Evolutionary conservation across 2,113 vertebrate genomes (phyloP).

Genomic region (Patagioenas fasciata): DNA sequence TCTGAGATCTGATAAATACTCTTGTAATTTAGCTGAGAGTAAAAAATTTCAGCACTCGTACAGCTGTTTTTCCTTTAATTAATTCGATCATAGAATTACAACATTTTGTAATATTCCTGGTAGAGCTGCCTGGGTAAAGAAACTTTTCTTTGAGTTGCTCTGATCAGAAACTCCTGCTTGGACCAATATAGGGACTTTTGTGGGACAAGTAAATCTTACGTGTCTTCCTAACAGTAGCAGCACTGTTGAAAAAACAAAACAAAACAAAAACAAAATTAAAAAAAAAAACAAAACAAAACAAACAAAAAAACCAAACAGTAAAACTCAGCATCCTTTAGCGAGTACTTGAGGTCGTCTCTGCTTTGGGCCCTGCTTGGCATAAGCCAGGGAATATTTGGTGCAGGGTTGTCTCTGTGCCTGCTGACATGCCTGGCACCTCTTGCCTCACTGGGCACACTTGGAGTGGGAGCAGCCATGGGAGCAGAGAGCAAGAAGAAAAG

Average conservation of each 20-base stretch:
- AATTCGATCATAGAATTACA: neutral
- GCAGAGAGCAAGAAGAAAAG: neutral
- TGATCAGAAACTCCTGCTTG: neutral
- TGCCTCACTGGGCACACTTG: accelerated
- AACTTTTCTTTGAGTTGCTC: neutral
- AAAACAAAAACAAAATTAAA: no score
- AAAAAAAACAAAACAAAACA: no score
- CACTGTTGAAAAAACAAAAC: neutral
- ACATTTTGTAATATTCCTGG: neutral
- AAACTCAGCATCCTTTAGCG: accelerated
- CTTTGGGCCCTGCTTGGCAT: neutral
- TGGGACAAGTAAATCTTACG: neutral
- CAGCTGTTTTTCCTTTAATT: neutral
- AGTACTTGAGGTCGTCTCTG: neutral
- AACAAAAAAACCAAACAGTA: neutral
- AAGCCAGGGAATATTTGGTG: neutral
- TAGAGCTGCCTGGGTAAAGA: neutral
- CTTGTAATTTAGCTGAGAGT: neutral
- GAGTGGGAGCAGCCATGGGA: neutral
- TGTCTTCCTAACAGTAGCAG: neutral
- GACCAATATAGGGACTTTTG: neutral
- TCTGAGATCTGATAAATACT: neutral
- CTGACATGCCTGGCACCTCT: neutral
- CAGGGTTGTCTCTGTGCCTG: neutral
- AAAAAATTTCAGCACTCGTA: neutral